Conservation (phyloP, 2,888 invertebrate genomes). For the Phragmatobia fuliginosa region DNA sequence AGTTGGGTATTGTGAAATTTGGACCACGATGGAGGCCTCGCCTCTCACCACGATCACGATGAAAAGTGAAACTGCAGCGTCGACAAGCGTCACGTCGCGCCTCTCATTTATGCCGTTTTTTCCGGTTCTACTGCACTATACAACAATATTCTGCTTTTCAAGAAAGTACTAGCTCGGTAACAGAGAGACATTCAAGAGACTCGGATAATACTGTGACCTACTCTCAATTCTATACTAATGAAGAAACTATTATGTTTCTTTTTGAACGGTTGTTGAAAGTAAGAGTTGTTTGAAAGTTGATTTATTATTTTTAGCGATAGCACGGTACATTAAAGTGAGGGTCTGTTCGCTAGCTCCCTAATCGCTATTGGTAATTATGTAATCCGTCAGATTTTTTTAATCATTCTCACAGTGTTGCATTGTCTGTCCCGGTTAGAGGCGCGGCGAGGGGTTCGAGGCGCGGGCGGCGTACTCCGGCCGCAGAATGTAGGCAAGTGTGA, state of each 20-base stretch:
- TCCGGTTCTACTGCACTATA: conserved; percentile 75
- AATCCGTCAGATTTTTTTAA: conserved; percentile 71
- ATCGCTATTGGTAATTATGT: conserved; percentile 54
- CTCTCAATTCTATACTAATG: conserved; percentile 14
- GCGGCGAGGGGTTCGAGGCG: conserved; percentile 63
- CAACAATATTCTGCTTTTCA: conserved; percentile 54
- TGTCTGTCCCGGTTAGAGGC: conserved; percentile 77
- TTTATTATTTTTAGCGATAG: conserved; percentile 22
- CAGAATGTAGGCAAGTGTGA: conserved; percentile 87
- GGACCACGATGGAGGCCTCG: conserved; percentile 78
- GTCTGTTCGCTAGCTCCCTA: conserved; percentile 26
- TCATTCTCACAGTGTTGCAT: conserved; percentile 76
- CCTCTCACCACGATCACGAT: conserved; percentile 83
- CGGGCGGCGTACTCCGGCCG: conserved; percentile 75
- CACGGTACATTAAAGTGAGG: conserved; percentile 19
- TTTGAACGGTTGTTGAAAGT: conserved; percentile 31
- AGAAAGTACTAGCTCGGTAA: conserved; percentile 48
- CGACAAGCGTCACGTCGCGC: conserved; percentile 76
- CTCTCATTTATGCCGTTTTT: conserved; percentile 74
- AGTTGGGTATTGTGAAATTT: conserved; percentile 82
- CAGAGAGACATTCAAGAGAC: conserved; percentile 22
- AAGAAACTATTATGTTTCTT: conserved; percentile 20
- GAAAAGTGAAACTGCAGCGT: conserved; percentile 84
- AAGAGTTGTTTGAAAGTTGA: conserved; percentile 31
- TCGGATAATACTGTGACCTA: conserved; percentile 12